These are phyloP conservation scores for Phortica variegata DNA, from an alignment of 1,140 invertebrate genomes.

Conservation along the genomic window DNA sequence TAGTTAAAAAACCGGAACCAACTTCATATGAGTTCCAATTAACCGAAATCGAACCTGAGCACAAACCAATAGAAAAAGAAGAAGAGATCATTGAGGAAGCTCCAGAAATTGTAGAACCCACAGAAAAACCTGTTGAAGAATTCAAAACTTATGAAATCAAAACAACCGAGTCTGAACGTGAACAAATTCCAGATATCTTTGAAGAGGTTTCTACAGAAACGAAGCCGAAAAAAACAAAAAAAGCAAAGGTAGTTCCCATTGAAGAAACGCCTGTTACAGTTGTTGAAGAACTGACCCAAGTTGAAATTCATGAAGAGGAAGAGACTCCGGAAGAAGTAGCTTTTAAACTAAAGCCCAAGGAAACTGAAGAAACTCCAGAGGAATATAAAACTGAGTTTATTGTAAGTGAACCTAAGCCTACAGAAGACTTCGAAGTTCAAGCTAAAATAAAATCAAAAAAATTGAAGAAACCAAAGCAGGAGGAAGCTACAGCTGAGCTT, in stretches of 20 bases:
- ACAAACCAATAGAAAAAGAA: conserved; percentile 28
- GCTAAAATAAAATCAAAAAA: conserved; percentile 40
- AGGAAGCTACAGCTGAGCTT: conserved; percentile 33
- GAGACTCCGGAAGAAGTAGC: conserved; percentile 32
- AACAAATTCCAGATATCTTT: conserved; percentile 22
- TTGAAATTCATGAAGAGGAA: conserved; percentile 23
- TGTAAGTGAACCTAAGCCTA: conserved; percentile 37
- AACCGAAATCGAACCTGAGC: conserved; percentile 33
- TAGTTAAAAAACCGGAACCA: conserved; percentile 16
- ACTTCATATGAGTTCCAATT: conserved; percentile 39
- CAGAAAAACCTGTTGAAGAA: conserved; percentile 37
- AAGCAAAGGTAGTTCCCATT: conserved; percentile 2
- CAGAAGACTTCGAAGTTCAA: conserved; percentile 47
- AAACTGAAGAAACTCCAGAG: conserved; percentile 21
- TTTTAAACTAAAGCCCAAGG: conserved; percentile 38
- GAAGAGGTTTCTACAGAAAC: conserved; percentile 20
- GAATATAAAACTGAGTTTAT: conserved; percentile 34
- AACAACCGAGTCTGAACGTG: conserved; percentile 31
- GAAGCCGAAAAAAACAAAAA: conserved; percentile 9
- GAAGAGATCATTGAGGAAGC: conserved; percentile 22
- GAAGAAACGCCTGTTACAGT: conserved; percentile 1
- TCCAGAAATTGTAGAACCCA: conserved; percentile 21
- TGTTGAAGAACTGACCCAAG: conserved; percentile 20
- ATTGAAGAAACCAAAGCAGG: conserved; percentile 57
- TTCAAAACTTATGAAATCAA: conserved; percentile 39